Evolutionary conservation across 2,113 vertebrate species (phyloP), one percentile per base, ranked within the genome.

Genomic region (Perognathus longimembris): DNA sequence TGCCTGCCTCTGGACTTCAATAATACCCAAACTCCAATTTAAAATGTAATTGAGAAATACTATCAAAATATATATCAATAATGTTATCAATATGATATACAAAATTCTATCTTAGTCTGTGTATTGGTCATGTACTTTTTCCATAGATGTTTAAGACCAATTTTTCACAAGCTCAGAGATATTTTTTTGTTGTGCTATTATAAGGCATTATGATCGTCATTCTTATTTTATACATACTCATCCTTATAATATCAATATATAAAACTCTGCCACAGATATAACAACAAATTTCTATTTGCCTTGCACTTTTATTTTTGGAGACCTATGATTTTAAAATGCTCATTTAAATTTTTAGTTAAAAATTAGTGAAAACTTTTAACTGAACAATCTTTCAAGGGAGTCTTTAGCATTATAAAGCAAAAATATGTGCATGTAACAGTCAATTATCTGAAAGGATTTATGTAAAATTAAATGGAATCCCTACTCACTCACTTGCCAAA

Each of bases 381-480:
- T 50, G 0, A 7, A 9, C 91, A 85, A 21, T 57, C 71, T 77
- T 77, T 32, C 57, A 18, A n/a, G 7, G 71, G 17, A 90, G 64
- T 18, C 6, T 75, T 69, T 34, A 10, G 50, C 24, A 6, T 54
- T 34, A 36, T 64, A n/a, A 83, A 89, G 57, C 75, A 30, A 93
- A 61, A 73, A 77, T 77, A 26, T 30, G 92, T 54, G 50, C 15
- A 54, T 54, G 50, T 54, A 54, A 54, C 17, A 15, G 17, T 54
- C 50, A 54, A 54, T 12, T 54, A 54, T 87, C 85, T 74, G 18
- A 26, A 86, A 70, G 69, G 69, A 59, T 38, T 83, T 78, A 88
- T 81, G 28, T 64, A 95, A 91, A 94, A 79, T 76, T 90, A 77
- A 69, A 86, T 20, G 40, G 57, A 82, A 83, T 78, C 34, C 20